These are phyloP conservation scores for Gryllus longicercus DNA, from an alignment of 2,888 invertebrate genomes.

Conservation along the genomic window DNA sequence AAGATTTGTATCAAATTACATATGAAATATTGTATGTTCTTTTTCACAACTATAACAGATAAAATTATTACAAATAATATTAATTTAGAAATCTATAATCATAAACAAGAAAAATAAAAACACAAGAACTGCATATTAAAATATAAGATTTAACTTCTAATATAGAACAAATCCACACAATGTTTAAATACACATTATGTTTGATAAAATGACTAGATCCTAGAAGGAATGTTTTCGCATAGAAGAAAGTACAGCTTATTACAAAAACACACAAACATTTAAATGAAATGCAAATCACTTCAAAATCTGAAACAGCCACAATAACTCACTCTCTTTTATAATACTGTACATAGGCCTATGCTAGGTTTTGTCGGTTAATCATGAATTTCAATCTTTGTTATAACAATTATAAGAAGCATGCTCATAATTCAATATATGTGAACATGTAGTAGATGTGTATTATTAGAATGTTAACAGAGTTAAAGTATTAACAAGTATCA, in stretches of 20 bases:
- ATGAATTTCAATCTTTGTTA: not conserved
- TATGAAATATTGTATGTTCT: not conserved
- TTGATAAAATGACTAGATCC: not conserved
- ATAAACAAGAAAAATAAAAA: not conserved
- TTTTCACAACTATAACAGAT: not conserved
- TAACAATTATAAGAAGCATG: constrained; percentile 3
- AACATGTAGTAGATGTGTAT: not conserved
- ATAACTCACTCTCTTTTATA: constrained; percentile 17
- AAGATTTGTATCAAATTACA: constrained; percentile 17
- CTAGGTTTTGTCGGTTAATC: not conserved
- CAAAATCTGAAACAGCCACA: constrained; percentile 17
- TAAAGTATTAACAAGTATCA: not conserved
- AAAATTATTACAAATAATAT: not conserved
- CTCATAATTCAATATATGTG: constrained; percentile 2
- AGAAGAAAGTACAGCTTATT: not conserved
- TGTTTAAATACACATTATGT: not conserved
- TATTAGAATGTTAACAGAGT: constrained; percentile 8
- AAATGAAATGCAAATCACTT: not conserved
- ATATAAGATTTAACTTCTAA: not conserved
- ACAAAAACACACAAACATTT: not conserved
- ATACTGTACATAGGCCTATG: constrained; percentile 17
- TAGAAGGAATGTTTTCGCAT: constrained; percentile 1
- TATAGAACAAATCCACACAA: constrained; percentile 10
- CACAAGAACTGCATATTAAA: not conserved
- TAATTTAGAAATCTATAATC: not conserved